phyloP scores from a whole-genome alignment of 2,888 invertebrate species.

The Pachycephus smyrnensis region DNA sequence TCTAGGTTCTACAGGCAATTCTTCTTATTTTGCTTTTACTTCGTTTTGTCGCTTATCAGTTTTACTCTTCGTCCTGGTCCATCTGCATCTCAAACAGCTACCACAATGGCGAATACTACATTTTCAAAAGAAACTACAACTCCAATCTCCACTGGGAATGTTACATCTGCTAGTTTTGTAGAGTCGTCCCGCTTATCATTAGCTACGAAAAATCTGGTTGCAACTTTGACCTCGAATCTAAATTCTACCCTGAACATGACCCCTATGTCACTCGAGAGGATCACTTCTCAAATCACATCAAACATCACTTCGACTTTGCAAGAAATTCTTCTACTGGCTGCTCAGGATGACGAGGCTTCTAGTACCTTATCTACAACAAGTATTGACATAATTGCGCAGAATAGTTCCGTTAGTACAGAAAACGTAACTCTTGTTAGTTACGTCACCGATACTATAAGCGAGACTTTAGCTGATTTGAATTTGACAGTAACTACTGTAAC shows the following conservation, averaged over 20 bases:
- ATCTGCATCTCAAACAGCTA: slow-evolving; percentile 22
- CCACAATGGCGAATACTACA: slow-evolving; percentile 14
- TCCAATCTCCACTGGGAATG: not conserved
- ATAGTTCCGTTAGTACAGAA: slow-evolving; percentile 7
- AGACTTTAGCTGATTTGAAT: not conserved
- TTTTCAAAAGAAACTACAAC: not conserved
- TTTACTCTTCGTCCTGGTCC: slow-evolving; percentile 93
- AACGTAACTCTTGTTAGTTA: slow-evolving; percentile 10
- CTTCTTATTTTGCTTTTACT: slow-evolving; percentile 90
- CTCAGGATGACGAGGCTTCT: not conserved
- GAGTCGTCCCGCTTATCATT: slow-evolving; percentile 41
- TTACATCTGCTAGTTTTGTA: slow-evolving; percentile 8
- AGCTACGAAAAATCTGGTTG: slow-evolving; percentile 45
- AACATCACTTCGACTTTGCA: slow-evolving; percentile 48
- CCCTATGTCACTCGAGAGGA: slow-evolving; percentile 36
- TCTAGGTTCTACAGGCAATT: slow-evolving; percentile 92
- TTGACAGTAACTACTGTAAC: not conserved
- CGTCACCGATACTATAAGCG: not conserved
- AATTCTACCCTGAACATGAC: slow-evolving; percentile 39
- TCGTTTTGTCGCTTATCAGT: slow-evolving; percentile 87
- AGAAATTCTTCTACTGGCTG: slow-evolving; percentile 29
- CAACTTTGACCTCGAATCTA: slow-evolving; percentile 39
- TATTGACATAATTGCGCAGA: not conserved
- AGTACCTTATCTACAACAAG: not conserved
- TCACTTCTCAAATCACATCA: slow-evolving; percentile 44